These are phyloP conservation scores for Uromys caudimaculatus DNA, from an alignment of 2,797 vertebrate species.

Conservation along the genomic window DNA sequence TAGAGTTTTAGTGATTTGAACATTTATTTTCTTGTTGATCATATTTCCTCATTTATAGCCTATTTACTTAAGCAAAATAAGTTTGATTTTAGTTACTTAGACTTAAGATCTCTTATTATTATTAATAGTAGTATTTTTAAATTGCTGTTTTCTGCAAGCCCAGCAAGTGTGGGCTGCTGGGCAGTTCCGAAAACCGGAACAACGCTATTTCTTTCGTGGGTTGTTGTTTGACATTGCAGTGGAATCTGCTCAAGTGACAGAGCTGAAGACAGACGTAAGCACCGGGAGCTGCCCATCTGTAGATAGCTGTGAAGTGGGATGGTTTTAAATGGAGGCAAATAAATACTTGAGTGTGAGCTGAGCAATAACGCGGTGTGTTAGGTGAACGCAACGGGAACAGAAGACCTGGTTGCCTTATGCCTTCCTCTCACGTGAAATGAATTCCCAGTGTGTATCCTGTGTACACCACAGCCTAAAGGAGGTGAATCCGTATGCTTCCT, in stretches of 20 bases:
- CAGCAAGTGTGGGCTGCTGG: slow-evolving; percentile 27
- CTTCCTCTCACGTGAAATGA: slow-evolving; percentile 81
- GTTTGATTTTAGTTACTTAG: slow-evolving; percentile 74
- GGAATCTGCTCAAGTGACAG: slow-evolving; percentile 56
- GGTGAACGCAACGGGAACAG: slow-evolving; percentile 78
- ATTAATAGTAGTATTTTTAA: neutral
- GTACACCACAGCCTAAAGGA: slow-evolving; percentile 72
- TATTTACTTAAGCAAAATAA: slow-evolving; percentile 50
- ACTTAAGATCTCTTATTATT: slow-evolving; percentile 66
- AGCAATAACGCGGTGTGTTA: slow-evolving; percentile 86
- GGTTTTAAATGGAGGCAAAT: slow-evolving; percentile 74
- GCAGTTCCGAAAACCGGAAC: slow-evolving; percentile 67
- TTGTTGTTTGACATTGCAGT: slow-evolving; percentile 43
- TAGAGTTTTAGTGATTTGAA: slow-evolving; percentile 78
- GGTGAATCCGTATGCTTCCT: slow-evolving; percentile 71
- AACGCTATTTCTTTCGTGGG: slow-evolving; percentile 56
- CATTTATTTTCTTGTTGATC: slow-evolving; percentile 75
- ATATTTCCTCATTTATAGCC: slow-evolving; percentile 49
- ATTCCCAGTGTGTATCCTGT: slow-evolving; percentile 78
- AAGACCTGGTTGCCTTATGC: slow-evolving; percentile 86
- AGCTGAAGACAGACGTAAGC: slow-evolving; percentile 49
- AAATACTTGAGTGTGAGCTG: slow-evolving; percentile 77
- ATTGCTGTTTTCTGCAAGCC: slow-evolving; percentile 51
- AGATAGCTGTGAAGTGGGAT: slow-evolving; percentile 77
- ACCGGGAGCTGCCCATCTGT: slow-evolving; percentile 67